Base-by-base conservation (phyloP, 2,888 invertebrate species). In the Leptopilina drosophilae region DNA sequence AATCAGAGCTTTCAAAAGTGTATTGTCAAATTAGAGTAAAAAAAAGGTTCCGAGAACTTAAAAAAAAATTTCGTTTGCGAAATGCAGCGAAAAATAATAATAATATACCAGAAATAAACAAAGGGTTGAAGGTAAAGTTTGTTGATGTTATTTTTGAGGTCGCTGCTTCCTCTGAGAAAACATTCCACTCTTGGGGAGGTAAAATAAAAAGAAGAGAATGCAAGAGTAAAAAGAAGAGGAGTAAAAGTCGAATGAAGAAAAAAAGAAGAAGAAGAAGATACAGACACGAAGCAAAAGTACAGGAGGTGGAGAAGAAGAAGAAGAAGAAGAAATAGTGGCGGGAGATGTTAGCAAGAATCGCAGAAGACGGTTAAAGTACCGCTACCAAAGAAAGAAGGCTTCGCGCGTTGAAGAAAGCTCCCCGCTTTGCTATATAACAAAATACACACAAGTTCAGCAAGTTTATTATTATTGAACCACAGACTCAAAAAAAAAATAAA, bases 341-440 rank as follows among this genome's bases (percentile, higher is more conserved):
- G 76, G 77, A 64, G 62, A 15, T 62, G 76, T 77, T 73, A 80
- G 82, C 76, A 78, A 77, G 66, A 40, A 77, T 67, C 77, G 49
- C 49, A 82, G 78, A 82, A 84, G 88, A 88, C 88, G 87, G 88
- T 88, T 88, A 88, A 87, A 87, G 85, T 88, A 88, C 88, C 88
- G 88, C 88, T 87, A 88, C 83, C 82, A 84, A 81, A 78, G 33
- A 33, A 33, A 33, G 33, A 33, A 33, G 33, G 2, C 20, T 20
- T 20, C n/a, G 40, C n/a, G 3, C 64, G 65, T 42, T 56, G 73
- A 56, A 56, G 73, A 73, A 73, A 73, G 73, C 73, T 73, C 73
- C 14, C 14, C 69, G 20, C 12, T 12, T 5, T n/a, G n/a, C 9
- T 20, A 33, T 33, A 33, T 33, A 33, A 33, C 33, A 33, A 33